phyloP scores from a whole-genome alignment of 2,888 invertebrate genomes.

The Caenorhabditis imperialis region DNA sequence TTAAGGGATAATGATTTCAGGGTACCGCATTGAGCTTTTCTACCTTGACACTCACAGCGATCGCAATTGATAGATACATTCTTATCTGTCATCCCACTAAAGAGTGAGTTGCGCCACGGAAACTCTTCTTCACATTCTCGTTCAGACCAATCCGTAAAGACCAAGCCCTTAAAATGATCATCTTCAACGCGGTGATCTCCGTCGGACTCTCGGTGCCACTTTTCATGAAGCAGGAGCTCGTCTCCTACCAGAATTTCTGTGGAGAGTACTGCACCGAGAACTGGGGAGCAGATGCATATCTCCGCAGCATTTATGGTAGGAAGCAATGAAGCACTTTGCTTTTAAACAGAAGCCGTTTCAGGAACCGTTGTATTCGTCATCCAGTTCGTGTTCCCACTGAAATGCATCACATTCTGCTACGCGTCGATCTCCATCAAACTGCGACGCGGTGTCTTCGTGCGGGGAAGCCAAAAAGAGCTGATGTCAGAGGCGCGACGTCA shows the following conservation, averaged over 20 bases:
- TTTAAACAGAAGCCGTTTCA: slow-evolving; percentile 66
- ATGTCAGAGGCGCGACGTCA: slow-evolving; percentile 72
- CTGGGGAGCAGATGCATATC: slow-evolving; percentile 66
- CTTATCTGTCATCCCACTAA: slow-evolving; percentile 75
- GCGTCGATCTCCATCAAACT: slow-evolving; percentile 73
- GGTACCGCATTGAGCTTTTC: slow-evolving; percentile 96
- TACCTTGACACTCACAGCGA: slow-evolving; percentile 94
- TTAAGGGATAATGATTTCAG: slow-evolving; percentile 54
- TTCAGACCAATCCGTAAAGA: slow-evolving; percentile 71
- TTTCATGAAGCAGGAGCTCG: slow-evolving; percentile 68
- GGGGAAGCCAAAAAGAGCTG: slow-evolving; percentile 57
- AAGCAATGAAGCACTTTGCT: neutral
- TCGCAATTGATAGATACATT: slow-evolving; percentile 90
- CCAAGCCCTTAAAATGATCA: slow-evolving; percentile 72
- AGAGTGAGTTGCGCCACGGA: slow-evolving; percentile 51
- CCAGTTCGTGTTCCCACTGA: slow-evolving; percentile 75
- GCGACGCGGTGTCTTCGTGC: slow-evolving; percentile 68
- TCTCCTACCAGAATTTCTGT: slow-evolving; percentile 55
- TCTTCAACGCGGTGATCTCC: slow-evolving; percentile 68
- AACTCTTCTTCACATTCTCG: neutral
- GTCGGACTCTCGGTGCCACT: slow-evolving; percentile 71
- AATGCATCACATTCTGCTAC: slow-evolving; percentile 75
- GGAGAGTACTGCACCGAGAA: slow-evolving; percentile 74
- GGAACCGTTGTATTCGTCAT: slow-evolving; percentile 74
- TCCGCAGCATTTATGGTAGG: slow-evolving; percentile 67